These are phyloP conservation scores for Oncorhynchus nerka DNA, from an alignment of 2,113 vertebrate genomes.

Conservation along the genomic window DNA sequence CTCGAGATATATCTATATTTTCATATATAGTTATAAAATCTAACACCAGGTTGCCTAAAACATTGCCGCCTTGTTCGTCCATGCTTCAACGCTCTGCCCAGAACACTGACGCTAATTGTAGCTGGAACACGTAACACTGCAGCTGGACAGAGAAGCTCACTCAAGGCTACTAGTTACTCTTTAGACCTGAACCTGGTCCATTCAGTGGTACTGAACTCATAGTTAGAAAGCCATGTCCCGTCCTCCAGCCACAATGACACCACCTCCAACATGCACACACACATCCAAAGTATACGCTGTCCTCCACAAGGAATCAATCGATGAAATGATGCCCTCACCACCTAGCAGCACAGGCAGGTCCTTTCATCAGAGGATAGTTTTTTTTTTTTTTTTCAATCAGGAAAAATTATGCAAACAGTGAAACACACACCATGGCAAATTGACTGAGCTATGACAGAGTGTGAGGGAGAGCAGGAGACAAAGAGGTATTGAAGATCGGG, in stretches of 20 bases:
- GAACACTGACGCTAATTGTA: background rate
- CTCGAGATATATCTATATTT: slow-evolving; percentile 43
- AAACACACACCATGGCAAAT: background rate
- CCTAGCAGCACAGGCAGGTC: slow-evolving; percentile 13
- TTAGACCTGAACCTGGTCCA: background rate
- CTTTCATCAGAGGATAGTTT: background rate
- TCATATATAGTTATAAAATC: slow-evolving; percentile 28
- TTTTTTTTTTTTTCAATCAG: background rate
- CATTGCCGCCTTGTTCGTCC: slow-evolving; percentile 27
- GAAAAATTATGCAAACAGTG: slow-evolving; percentile 10
- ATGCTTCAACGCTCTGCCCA: background rate
- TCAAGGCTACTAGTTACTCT: background rate
- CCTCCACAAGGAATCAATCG: background rate
- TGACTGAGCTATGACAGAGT: background rate
- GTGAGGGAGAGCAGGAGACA: background rate
- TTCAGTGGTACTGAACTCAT: background rate
- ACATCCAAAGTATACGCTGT: background rate
- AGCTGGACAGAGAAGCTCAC: slow-evolving; percentile 4
- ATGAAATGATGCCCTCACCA: background rate
- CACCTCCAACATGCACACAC: background rate
- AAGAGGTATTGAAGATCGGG: slow-evolving; percentile 8
- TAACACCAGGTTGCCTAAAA: slow-evolving; percentile 11
- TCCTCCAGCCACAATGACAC: background rate
- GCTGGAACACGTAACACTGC: background rate
- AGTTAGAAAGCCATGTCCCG: background rate